phyloP scores from a whole-genome alignment of 2,888 invertebrate genomes.

The Cynaeus angustus region DNA sequence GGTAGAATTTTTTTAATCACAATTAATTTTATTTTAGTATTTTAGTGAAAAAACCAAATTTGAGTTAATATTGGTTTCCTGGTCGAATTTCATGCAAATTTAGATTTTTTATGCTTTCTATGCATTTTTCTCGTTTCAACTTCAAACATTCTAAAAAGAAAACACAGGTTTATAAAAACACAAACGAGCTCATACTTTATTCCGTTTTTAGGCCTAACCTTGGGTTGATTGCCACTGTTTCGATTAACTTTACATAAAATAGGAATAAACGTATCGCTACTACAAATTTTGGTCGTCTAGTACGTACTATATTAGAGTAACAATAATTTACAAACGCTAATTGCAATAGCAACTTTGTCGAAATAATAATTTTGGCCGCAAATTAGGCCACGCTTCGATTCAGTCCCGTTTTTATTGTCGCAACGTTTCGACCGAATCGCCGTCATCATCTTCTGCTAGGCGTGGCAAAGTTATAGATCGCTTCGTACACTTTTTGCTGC shows the following conservation, averaged over 20 bases:
- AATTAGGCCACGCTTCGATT: conserved; percentile 23
- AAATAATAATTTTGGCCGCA: conserved; percentile 21
- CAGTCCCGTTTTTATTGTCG: conserved; percentile 41
- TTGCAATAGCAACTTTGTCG: conserved; percentile 26
- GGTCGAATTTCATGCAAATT: too few species aligned
- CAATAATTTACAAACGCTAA: conserved; percentile 7
- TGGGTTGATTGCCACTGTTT: conserved; percentile 39
- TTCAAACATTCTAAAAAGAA: too few species aligned
- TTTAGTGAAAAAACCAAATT: too few species aligned
- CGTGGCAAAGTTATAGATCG: conserved; percentile 69
- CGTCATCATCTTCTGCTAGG: conserved; percentile 53
- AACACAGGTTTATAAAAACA: conserved; percentile 4
- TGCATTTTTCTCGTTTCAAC: too few species aligned
- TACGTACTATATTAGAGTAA: conserved; percentile 5
- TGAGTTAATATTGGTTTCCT: too few species aligned
- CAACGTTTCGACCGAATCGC: conserved; percentile 31
- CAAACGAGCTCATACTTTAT: conserved; percentile 24
- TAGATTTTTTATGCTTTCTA: too few species aligned
- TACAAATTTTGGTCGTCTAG: conserved; percentile 32
- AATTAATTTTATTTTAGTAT: too few species aligned
- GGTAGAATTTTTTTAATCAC: too few species aligned
- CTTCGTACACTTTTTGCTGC: conserved; percentile 73
- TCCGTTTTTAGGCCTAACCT: conserved; percentile 29
- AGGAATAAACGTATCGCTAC: conserved; percentile 16
- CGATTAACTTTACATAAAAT: conserved; percentile 19